phyloP scores from a whole-genome alignment of 2,888 invertebrate genomes.

The Agrochola circellaris region DNA sequence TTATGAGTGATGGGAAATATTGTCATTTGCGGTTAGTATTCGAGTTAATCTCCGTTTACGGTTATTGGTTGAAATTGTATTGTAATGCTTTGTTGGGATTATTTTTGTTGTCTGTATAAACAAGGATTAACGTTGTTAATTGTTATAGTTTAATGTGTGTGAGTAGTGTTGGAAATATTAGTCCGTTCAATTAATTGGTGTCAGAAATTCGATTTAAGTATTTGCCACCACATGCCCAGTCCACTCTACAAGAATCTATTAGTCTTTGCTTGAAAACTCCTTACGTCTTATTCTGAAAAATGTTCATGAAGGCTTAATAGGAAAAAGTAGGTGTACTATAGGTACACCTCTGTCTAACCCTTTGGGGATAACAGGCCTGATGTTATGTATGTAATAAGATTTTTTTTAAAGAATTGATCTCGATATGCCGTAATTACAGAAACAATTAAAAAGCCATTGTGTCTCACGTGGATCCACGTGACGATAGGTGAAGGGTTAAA shows the following conservation, averaged over 20 bases:
- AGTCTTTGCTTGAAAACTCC: background rate
- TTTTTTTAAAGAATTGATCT: background rate
- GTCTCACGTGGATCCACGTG: too few relatives aligned
- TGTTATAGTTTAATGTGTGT: constrained; percentile 6
- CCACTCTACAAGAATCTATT: background rate
- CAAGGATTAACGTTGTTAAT: constrained; percentile 11
- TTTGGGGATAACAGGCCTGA: too few relatives aligned
- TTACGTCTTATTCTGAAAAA: background rate
- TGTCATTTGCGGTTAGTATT: constrained; percentile 69
- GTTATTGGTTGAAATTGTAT: constrained; percentile 54
- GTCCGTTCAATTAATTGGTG: background rate
- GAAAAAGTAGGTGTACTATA: too few relatives aligned
- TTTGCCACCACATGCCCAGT: background rate
- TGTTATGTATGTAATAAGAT: too few relatives aligned
- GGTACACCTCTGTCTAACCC: too few relatives aligned
- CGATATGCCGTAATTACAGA: background rate
- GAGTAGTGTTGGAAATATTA: background rate
- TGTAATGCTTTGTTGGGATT: constrained; percentile 4
- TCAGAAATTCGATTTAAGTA: background rate
- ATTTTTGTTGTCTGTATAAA: constrained; percentile 15
- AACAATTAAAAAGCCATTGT: too few relatives aligned
- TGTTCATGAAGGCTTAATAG: too few relatives aligned
- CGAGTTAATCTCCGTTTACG: constrained; percentile 63
- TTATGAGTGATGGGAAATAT: constrained; percentile 75
- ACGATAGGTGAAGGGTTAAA: background rate